These are phyloP conservation scores for Drosophila nigromelanica DNA, from an alignment of 1,140 invertebrate genomes.

Conservation along the genomic window DNA sequence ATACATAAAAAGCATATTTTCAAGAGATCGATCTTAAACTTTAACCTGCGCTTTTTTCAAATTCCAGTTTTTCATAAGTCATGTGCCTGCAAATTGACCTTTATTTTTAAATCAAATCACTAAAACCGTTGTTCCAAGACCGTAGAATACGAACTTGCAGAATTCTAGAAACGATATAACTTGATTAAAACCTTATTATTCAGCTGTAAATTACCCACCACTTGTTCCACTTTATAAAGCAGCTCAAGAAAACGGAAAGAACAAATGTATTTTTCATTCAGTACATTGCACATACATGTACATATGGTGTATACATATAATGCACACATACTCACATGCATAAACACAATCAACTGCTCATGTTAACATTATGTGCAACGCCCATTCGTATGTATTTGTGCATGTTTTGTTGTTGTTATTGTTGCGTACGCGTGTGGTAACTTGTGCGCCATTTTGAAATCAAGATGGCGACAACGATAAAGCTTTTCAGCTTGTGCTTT, in stretches of 20 bases:
- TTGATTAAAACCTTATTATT: background rate
- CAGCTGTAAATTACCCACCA: background rate
- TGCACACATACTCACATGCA: background rate
- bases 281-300: background rate
- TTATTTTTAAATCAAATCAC: no score
- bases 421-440: constrained; percentile 36
- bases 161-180: no score
- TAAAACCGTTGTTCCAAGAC: no score
- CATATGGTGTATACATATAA: background rate
- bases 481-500: constrained; percentile 28
- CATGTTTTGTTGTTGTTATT: constrained; percentile 16
- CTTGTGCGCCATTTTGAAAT: constrained; percentile 56
- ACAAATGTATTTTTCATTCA: background rate
- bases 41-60: no score
- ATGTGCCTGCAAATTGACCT: no score
- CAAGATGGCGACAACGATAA: constrained; percentile 57
- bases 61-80: no score
- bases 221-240: background rate
- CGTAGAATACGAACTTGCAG: no score
- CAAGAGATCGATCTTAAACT: no score
- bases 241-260: background rate
- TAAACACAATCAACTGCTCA: constrained; percentile 3
- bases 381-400: constrained; percentile 18
- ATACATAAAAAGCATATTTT: no score
- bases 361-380: constrained; percentile 36